A percentile compares a stretch with the other conserved stretches of the same genome.
phyloP scores from a whole-genome alignment of 2,888 invertebrate species.

The Steromphala cineraria region DNA sequence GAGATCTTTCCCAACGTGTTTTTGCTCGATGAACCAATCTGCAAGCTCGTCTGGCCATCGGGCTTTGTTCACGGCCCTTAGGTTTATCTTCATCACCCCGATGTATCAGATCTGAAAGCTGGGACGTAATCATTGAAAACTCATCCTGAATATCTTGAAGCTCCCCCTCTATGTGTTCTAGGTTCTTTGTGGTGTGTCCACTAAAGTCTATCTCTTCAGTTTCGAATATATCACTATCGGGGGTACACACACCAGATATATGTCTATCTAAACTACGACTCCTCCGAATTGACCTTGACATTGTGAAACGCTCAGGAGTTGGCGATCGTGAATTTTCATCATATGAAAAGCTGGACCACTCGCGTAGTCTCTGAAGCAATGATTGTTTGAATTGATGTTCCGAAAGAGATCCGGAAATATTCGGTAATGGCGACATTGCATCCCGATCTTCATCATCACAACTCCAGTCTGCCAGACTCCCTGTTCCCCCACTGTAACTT shows the following conservation, averaged over 20 bases:
- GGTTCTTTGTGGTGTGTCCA: constrained; percentile 47
- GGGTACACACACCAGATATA: constrained; percentile 44
- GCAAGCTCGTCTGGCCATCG: constrained; percentile 33
- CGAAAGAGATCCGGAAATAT: constrained; percentile 39
- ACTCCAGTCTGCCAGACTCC: constrained; percentile 38
- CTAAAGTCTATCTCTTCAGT: constrained; percentile 40
- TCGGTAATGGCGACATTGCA: constrained; percentile 44
- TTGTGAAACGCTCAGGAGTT: constrained; percentile 44
- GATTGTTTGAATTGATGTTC: constrained; percentile 56
- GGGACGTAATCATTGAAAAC: constrained; percentile 59
- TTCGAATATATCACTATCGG: constrained; percentile 51
- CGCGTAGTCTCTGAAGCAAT: constrained; percentile 55
- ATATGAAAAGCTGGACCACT: constrained; percentile 52
- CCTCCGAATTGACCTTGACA: constrained; percentile 35
- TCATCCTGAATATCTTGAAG: constrained; percentile 64
- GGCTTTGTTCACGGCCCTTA: constrained; percentile 12
- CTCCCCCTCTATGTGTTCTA: constrained; percentile 56
- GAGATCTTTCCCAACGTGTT: constrained; percentile 41
- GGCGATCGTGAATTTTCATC: constrained; percentile 48
- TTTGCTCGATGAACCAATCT: constrained; percentile 37
- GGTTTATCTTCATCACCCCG: constrained; percentile 23
- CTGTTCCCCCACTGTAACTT: constrained; percentile 37
- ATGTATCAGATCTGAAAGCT: constrained; percentile 56
- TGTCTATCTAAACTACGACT: constrained; percentile 51
- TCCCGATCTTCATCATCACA: constrained; percentile 45